phyloP scores from a whole-genome alignment of 1,140 invertebrate species.

The Protaetia brevitarsis region DNA sequence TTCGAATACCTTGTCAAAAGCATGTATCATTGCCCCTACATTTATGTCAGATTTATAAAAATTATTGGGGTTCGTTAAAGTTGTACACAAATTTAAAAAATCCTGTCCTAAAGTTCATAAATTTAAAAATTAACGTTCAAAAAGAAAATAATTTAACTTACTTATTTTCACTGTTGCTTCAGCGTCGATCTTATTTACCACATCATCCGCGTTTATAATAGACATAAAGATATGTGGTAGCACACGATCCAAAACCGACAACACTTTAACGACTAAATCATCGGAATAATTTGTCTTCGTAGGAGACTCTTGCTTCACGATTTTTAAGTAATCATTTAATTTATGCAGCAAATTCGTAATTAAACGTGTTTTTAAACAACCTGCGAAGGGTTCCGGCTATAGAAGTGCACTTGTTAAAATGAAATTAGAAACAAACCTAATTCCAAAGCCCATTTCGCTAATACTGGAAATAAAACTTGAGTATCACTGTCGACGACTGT shows the following conservation, averaged over 20 bases:
- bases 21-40: conserved; percentile 52
- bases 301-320: conserved; percentile 34
- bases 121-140: neutral
- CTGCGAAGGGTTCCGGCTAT: conserved; percentile 20
- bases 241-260: conserved; percentile 51
- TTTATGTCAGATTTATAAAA: conserved; percentile 53
- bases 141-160: conserved; percentile 35
- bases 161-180: conserved; percentile 49
- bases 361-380: conserved; percentile 35
- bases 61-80: conserved; percentile 54
- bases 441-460: conserved; percentile 63
- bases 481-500: conserved; percentile 53
- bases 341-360: conserved; percentile 40
- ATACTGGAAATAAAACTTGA: conserved; percentile 53
- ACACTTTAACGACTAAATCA: conserved; percentile 36
- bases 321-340: conserved; percentile 39
- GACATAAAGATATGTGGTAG: conserved; percentile 55
- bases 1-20: conserved; percentile 53
- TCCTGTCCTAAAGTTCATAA: conserved; percentile 47
- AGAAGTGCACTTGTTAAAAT: neutral
- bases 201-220: conserved; percentile 48
- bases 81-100: conserved; percentile 49
- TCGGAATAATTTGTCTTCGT: conserved; percentile 33
- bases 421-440: conserved; percentile 27
- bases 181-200: conserved; percentile 47